phyloP scores from a whole-genome alignment of 2,797 vertebrate genomes.

The Nyctibius grandis region DNA sequence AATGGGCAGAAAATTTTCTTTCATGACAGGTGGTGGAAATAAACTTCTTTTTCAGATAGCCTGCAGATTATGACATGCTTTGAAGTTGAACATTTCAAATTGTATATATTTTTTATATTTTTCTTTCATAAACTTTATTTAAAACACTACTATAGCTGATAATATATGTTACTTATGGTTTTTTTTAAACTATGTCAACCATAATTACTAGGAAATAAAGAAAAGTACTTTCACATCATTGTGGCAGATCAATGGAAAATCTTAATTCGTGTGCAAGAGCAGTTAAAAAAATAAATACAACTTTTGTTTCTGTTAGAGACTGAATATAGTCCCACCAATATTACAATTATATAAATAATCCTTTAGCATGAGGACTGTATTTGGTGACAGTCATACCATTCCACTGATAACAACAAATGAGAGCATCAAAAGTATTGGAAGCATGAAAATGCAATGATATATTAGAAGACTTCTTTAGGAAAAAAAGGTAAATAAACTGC shows the following conservation, averaged over 20 bases:
- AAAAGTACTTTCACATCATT: not conserved
- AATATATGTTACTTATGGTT: not conserved
- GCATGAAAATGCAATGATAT: not conserved
- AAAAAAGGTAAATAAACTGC: not conserved
- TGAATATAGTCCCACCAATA: not conserved
- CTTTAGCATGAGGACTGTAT: not conserved
- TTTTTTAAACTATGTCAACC: not conserved
- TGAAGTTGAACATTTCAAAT: not conserved
- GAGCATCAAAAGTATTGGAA: not conserved
- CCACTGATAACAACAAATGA: not conserved
- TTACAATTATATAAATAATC: not conserved
- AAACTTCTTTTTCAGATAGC: not conserved
- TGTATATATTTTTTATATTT: not conserved
- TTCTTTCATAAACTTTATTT: not conserved
- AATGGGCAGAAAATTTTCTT: not conserved
- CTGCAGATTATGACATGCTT: not conserved
- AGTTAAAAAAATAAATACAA: not conserved
- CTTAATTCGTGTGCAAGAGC: not conserved
- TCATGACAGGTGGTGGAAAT: not conserved
- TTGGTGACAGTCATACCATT: not conserved
- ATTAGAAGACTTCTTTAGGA: not conserved
- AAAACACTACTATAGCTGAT: not conserved
- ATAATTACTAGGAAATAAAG: not conserved
- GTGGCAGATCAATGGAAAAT: not conserved
- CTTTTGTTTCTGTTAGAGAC: not conserved